A percentile compares a stretch with the other conserved stretches of the same genome.
Conservation (phyloP, 2,113 vertebrate genomes). For the Hystrix cristata region DNA sequence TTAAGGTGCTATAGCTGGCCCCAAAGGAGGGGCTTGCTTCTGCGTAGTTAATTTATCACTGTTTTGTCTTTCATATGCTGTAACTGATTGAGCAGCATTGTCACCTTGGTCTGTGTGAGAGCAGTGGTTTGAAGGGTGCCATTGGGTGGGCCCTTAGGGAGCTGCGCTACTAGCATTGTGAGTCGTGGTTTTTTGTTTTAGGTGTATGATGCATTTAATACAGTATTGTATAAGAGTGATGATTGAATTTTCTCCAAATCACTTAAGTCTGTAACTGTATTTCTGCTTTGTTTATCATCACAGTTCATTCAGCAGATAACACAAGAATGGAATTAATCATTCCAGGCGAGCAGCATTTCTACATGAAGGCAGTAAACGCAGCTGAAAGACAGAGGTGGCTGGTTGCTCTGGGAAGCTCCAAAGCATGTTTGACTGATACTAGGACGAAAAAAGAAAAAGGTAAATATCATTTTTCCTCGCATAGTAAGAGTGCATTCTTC, state of each 20-base stretch:
- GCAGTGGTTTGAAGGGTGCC: not conserved
- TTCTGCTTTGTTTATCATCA: constrained; percentile 33
- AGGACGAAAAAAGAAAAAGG: constrained; percentile 94
- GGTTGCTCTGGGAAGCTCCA: constrained; percentile 93
- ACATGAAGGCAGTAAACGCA: constrained; percentile 93
- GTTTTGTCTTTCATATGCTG: not conserved
- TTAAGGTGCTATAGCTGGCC: not conserved
- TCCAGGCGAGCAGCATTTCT: constrained; percentile 93
- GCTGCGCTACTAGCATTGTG: not conserved
- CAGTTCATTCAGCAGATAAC: constrained; percentile 92
- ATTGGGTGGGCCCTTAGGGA: not conserved
- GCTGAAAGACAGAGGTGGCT: constrained; percentile 93
- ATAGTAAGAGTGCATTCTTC: not conserved
- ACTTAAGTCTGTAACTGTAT: not conserved
- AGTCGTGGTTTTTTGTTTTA: not conserved
- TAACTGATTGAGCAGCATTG: not conserved
- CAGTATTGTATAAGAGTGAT: not conserved
- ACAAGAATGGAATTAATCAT: constrained; percentile 93
- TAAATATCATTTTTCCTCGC: constrained; percentile 60
- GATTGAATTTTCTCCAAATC: not conserved
- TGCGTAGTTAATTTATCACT: not conserved
- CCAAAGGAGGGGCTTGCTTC: not conserved
- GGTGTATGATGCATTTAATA: not conserved
- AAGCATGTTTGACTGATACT: constrained; percentile 92
- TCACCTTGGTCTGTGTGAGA: not conserved